Evolutionary conservation across 2,797 vertebrate species (phyloP).

Genomic region (Urocyon cinereoargenteus): DNA sequence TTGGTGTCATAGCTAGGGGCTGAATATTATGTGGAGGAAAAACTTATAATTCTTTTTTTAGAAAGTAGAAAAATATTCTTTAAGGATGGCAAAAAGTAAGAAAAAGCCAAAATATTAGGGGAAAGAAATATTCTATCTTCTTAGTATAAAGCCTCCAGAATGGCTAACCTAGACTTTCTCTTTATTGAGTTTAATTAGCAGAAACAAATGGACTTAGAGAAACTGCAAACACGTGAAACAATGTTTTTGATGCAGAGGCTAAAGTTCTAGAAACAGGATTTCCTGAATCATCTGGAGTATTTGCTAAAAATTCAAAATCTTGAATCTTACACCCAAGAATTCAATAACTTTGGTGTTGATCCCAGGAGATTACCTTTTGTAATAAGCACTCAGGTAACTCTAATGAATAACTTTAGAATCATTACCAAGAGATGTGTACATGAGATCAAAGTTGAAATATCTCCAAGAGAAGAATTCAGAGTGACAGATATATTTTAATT

Average conservation of each 20-base stretch:
- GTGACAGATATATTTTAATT: background rate
- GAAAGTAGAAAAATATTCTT: background rate
- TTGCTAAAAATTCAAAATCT: constrained; percentile 39
- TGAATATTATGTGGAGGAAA: background rate
- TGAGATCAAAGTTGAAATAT: constrained; percentile 1
- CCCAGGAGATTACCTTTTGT: background rate
- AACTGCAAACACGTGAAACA: background rate
- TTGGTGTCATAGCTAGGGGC: background rate
- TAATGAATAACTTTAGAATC: constrained; percentile 8
- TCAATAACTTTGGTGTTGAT: constrained; percentile 20
- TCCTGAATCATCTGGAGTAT: background rate
- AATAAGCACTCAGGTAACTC: background rate
- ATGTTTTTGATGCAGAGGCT: background rate
- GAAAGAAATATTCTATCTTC: background rate
- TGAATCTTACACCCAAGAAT: background rate
- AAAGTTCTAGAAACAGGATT: constrained; percentile 34
- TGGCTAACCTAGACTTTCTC: background rate
- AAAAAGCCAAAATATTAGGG: background rate
- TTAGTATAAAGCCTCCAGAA: background rate
- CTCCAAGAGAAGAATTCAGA: background rate
- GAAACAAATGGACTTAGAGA: constrained; percentile 1
- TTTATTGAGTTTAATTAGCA: background rate
- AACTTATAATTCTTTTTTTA: background rate
- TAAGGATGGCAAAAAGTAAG: background rate
- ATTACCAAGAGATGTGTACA: background rate